Percentiles rank a stretch among this genome's conserved stretches.
phyloP scores from a whole-genome alignment of 1,140 invertebrate genomes.

The Latrodectus geometricus region DNA sequence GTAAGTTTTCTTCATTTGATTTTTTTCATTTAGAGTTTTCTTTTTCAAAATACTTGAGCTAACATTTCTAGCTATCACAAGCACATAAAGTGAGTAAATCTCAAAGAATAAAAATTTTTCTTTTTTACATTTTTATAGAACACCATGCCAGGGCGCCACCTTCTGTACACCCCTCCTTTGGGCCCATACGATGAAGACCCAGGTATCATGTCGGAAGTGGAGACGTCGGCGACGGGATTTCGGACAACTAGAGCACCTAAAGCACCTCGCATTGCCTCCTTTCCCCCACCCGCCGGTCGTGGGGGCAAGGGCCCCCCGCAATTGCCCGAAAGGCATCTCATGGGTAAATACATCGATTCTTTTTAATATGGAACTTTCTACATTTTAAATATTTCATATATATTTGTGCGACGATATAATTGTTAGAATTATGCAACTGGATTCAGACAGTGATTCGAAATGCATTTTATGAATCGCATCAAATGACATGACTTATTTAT shows the following conservation, averaged over 20 bases:
- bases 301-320: constrained; percentile 28
- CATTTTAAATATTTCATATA: too few relatives aligned
- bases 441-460: too few relatives aligned
- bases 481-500: too few relatives aligned
- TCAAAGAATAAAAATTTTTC: not conserved
- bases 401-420: too few relatives aligned
- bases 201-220: constrained; percentile 97
- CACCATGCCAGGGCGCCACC: constrained; percentile 24
- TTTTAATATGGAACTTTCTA: constrained; percentile 82
- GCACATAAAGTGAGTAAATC: too few relatives aligned
- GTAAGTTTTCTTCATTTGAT: too few relatives aligned
- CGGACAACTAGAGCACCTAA: constrained; percentile 68
- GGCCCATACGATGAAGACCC: constrained; percentile 85
- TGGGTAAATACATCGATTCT: constrained; percentile 72
- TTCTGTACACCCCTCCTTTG: constrained; percentile 42
- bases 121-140: not conserved
- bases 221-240: constrained; percentile 88
- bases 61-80: too few relatives aligned
- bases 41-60: too few relatives aligned
- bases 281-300: constrained; percentile 26
- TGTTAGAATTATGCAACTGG: too few relatives aligned
- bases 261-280: constrained; percentile 49
- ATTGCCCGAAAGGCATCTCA: constrained; percentile 72
- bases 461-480: too few relatives aligned
- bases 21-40: too few relatives aligned